Base-by-base conservation (phyloP, 2,888 invertebrate genomes). In the Therioaphis trifolii region DNA sequence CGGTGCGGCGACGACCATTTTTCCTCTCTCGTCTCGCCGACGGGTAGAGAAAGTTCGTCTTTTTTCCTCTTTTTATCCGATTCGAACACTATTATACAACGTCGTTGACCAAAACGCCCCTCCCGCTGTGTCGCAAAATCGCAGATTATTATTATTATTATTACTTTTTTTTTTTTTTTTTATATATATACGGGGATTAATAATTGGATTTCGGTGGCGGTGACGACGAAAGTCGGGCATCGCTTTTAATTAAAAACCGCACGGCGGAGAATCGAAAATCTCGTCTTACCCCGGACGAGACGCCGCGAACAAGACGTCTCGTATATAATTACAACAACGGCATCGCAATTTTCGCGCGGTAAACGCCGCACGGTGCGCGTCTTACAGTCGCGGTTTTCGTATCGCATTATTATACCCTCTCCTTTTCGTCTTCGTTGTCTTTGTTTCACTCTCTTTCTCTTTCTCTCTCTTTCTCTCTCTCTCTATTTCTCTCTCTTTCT, bases 181-280 rank as follows among this genome's bases (percentile, higher is more conserved):
- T 68, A 12, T 58, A 69, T 78, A 21, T 52, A 43, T 35, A n/a
- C 27, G 52, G 35, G 24, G 29, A 77, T 78, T 69, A 79, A n/a
- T 69, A 79, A 79, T 79, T 79, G 79, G 79, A 79, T 79, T 79
- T 79, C n/a, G 61, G 61, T 29, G 46, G 61, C 58, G 9, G 40
- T 12, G 15, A 43, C 40, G 21, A 18, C 24, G 14, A 76, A 76
- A 61, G 61, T 76, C 63, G 2, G 46, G 46, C 43, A 11, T 9
- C 18, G 27, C 78, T 79, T 79, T 79, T 79, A 79, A 79, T 79
- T 79, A 79, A 79, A 79, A 79, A 43, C 69, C 79, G 40, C 58
- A 21, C 35, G 24, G 24, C 55, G 76, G n/a, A n/a, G 21, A 49
- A 69, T 27, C 69, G 69, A 68, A 69, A 79, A 69, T 79, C 68